Evolutionary conservation across 1,140 invertebrate genomes (phyloP).

Genomic region (Hetaerina americana): DNA sequence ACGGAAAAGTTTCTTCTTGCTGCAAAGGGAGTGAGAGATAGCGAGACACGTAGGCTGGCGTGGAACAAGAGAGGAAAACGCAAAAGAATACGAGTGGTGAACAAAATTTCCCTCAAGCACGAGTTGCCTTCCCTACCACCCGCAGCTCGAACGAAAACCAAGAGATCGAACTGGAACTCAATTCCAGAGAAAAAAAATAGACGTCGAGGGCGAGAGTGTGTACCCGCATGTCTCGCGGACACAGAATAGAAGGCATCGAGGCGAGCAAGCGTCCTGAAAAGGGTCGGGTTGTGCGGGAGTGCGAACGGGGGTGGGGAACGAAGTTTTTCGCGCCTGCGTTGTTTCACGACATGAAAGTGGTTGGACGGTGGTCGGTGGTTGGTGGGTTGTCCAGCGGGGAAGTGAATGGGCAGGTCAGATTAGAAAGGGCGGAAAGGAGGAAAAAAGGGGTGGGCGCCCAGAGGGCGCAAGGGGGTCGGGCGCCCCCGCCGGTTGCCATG

Average conservation of each 20-base stretch:
- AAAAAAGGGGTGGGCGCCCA: no score
- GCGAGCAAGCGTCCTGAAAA: no score
- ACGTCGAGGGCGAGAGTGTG: neutral
- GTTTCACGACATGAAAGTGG: neutral
- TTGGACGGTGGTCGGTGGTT: neutral
- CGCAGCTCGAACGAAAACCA: neutral
- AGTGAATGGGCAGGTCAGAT: neutral
- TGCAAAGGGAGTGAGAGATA: no score
- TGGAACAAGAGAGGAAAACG: no score
- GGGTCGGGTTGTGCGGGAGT: no score
- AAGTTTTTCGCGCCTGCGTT: neutral
- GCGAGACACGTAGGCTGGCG: no score
- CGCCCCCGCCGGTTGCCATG: neutral
- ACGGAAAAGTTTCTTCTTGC: neutral
- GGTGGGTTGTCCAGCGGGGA: neutral
- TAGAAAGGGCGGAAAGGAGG: neutral
- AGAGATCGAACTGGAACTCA: neutral
- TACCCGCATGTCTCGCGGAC: neutral
- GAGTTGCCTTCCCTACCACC: neutral
- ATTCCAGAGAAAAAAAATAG: neutral
- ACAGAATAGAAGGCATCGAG: no score
- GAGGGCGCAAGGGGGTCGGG: neutral
- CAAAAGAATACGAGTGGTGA: no score
- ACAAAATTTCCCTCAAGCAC: neutral
- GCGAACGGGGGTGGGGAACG: neutral